Evolutionary conservation across 2,113 vertebrate genomes (phyloP).

Genomic region (Notarius lentiginosus): DNA sequence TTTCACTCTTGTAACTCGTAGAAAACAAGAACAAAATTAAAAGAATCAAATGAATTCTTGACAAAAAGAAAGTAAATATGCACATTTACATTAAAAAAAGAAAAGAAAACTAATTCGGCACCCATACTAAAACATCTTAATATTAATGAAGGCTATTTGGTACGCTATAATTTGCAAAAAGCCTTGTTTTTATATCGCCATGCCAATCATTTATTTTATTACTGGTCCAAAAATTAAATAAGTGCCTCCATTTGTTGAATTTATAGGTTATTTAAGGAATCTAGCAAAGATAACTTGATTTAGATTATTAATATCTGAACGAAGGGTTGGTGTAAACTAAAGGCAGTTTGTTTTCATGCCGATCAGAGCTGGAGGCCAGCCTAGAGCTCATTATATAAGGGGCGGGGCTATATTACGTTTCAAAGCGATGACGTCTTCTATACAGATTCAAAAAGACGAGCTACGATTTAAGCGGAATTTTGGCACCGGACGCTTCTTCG

Average conservation of each 20-base stretch:
- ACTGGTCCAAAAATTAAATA: neutral
- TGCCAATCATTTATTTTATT: neutral
- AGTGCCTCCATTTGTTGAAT: neutral
- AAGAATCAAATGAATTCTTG: neutral
- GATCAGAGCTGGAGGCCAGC: slow-evolving; percentile 1
- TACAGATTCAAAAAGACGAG: slow-evolving; percentile 19
- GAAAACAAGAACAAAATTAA: neutral
- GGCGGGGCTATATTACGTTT: slow-evolving; percentile 38
- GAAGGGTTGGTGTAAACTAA: neutral
- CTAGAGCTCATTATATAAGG: slow-evolving; percentile 28
- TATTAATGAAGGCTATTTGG: neutral
- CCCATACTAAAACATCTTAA: too few species aligned
- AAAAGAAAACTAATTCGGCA: neutral
- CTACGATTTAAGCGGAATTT: slow-evolving; percentile 21
- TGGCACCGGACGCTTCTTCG: neutral
- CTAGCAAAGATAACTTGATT: too few species aligned
- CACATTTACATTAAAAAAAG: neutral
- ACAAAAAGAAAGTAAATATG: neutral
- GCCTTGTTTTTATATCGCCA: neutral
- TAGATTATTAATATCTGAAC: neutral
- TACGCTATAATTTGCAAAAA: neutral
- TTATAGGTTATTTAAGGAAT: neutral
- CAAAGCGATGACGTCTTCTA: slow-evolving; percentile 51
- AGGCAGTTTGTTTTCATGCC: neutral
- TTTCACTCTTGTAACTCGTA: neutral